These are phyloP conservation scores for Marmota monax DNA, from an alignment of 2,113 vertebrate species.

Conservation along the genomic window DNA sequence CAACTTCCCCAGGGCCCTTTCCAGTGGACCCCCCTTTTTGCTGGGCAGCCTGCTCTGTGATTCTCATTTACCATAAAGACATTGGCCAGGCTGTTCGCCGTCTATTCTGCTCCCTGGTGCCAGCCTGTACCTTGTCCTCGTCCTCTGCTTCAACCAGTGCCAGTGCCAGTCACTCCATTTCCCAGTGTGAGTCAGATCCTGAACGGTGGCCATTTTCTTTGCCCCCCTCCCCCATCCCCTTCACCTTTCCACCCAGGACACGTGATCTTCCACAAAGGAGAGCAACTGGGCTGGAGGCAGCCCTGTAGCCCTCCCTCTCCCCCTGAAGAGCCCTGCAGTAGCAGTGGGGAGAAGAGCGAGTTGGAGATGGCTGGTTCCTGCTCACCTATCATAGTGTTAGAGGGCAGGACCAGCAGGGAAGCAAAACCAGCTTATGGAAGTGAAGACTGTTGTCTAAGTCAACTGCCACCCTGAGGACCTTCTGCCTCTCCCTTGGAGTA, in stretches of 20 bases:
- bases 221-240: not conserved
- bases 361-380: not conserved
- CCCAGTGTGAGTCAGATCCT: constrained; percentile 45
- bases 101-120: not conserved
- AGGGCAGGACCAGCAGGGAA: not conserved
- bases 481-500: not conserved
- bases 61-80: not conserved
- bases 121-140: not conserved
- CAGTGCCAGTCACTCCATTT: not conserved
- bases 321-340: not conserved
- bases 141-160: not conserved
- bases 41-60: constrained; percentile 19
- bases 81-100: not conserved
- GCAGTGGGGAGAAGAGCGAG: not conserved
- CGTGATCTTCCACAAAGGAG: not conserved
- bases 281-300: not conserved
- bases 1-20: not conserved
- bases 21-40: constrained; percentile 52
- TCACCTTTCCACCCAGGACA: not conserved
- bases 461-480: not conserved
- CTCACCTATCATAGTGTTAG: not conserved
- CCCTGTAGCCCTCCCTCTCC: not conserved
- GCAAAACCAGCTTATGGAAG: not conserved
- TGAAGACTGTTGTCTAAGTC: not conserved
- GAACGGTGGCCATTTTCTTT: constrained; percentile 26